Conservation (phyloP, 1,140 invertebrate species). For the Ridgeia piscesae region DNA sequence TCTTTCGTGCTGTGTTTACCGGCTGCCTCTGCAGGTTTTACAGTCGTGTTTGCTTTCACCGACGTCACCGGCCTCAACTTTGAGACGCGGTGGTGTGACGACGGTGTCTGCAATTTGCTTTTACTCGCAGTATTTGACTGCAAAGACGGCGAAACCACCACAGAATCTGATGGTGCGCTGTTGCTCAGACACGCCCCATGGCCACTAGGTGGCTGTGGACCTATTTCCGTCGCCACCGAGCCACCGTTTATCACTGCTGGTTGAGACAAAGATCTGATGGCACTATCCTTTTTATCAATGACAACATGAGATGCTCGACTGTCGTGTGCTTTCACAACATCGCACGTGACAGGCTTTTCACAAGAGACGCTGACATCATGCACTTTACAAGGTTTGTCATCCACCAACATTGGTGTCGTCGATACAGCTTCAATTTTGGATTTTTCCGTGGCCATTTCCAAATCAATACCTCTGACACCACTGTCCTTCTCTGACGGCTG, state of each 20-base stretch:
- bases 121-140: background rate
- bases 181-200: background rate
- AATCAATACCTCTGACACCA: background rate
- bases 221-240: background rate
- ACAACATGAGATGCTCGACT: background rate
- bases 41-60: background rate
- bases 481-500: background rate
- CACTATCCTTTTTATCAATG: background rate
- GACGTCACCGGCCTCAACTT: background rate
- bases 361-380: background rate
- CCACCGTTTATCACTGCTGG: background rate
- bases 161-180: background rate
- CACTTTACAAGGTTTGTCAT: background rate
- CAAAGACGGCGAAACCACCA: background rate
- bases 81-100: background rate
- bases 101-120: background rate
- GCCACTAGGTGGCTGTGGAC: background rate
- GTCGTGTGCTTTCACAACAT: background rate
- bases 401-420: background rate
- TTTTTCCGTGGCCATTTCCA: background rate
- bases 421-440: background rate
- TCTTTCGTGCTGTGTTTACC: background rate
- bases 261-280: background rate
- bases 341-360: background rate
- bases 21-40: background rate